Evolutionary conservation across 2,888 invertebrate genomes (phyloP).

Genomic region (Drosophila eohydei): DNA sequence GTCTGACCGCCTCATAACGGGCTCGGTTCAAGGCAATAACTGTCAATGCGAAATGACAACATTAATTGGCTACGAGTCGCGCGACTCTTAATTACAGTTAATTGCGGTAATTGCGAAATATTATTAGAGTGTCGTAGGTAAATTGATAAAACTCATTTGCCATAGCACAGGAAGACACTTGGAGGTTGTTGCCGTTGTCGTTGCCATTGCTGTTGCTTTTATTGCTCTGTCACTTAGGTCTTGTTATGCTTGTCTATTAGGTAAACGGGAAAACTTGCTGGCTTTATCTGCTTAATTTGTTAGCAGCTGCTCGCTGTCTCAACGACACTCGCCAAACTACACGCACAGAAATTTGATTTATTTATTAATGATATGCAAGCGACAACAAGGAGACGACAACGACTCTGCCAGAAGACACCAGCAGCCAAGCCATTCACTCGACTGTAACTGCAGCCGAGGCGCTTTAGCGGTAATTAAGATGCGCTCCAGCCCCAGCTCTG

Average conservation of each 20-base stretch:
- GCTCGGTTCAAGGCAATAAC: conserved; percentile 42
- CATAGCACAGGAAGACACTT: conserved; percentile 22
- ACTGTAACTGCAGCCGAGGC: conserved; percentile 53
- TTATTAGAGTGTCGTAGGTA: conserved; percentile 70
- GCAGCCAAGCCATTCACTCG: conserved; percentile 50
- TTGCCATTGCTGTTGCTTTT: conserved; percentile 17
- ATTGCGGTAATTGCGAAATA: conserved; percentile 82
- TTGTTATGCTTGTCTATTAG: conserved; percentile 69
- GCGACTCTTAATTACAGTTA: conserved; percentile 76
- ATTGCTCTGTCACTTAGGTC: conserved; percentile 37
- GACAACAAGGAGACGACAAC: conserved; percentile 45
- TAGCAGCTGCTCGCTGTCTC: conserved; percentile 42
- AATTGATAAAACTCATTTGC: conserved; percentile 70
- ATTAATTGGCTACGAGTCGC: conserved; percentile 60
- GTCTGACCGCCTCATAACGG: conserved; percentile 15
- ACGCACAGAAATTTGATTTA: conserved; percentile 77
- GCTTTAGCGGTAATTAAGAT: conserved; percentile 79
- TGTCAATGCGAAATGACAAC: conserved; percentile 57
- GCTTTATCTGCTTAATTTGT: conserved; percentile 78
- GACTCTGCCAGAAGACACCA: conserved; percentile 10
- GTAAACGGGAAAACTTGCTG: conserved; percentile 58
- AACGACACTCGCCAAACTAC: conserved; percentile 53
- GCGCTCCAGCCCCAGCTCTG: conserved; percentile 34
- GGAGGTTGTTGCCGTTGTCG: conserved; percentile 4
- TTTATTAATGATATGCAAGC: conserved; percentile 82